These are phyloP conservation scores for Menura novaehollandiae DNA, from an alignment of 2,113 vertebrate species.

Conservation along the genomic window DNA sequence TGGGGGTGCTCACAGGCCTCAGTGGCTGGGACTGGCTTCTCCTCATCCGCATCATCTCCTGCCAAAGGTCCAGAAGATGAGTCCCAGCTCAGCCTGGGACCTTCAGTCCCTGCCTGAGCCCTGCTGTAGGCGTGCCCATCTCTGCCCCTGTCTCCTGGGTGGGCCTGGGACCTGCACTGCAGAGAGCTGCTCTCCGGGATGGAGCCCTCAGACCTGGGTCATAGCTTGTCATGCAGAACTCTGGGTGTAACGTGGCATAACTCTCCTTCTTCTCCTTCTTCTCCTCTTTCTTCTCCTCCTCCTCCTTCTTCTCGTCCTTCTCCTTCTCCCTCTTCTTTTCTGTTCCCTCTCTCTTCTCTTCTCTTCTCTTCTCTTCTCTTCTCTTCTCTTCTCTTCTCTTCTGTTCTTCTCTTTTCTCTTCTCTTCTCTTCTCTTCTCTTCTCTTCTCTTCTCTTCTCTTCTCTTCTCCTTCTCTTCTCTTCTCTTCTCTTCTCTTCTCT, in stretches of 20 bases:
- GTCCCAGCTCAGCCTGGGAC: background rate
- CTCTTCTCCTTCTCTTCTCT: too few relatives aligned
- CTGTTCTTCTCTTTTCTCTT: too few relatives aligned
- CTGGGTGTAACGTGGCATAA: too few relatives aligned
- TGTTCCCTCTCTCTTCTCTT: background rate
- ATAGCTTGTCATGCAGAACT: fast-evolving
- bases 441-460: too few relatives aligned
- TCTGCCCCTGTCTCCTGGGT: background rate
- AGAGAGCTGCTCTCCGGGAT: background rate
- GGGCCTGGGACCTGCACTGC: background rate
- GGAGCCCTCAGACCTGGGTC: background rate
- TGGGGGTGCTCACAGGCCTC: background rate
- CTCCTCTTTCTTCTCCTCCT: background rate
- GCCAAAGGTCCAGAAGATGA: background rate
- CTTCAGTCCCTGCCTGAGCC: background rate
- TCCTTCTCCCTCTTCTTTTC: fast-evolving
- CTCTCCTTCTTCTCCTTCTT: background rate
- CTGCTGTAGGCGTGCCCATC: background rate
- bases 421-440: too few relatives aligned
- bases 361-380: background rate
- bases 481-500: too few relatives aligned
- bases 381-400: too few relatives aligned
- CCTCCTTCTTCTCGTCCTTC: too few relatives aligned
- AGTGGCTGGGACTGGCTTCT: background rate
- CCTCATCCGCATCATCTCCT: background rate